A percentile compares a stretch with the other conserved stretches of the same genome.
These are phyloP conservation scores for Pterocles orientalis DNA, from an alignment of 2,113 vertebrate species.

Conservation along the genomic window DNA sequence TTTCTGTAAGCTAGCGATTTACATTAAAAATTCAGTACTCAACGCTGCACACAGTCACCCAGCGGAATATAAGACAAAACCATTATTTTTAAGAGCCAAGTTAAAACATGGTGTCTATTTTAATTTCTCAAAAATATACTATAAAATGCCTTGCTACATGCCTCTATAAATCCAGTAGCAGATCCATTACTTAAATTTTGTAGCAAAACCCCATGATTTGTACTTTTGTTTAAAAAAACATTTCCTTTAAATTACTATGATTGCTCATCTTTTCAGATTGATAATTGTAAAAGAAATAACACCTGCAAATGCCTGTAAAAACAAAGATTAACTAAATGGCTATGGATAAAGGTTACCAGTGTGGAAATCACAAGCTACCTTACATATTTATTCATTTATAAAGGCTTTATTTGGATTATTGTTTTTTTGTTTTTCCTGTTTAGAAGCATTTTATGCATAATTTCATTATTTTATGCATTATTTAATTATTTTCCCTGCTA, in stretches of 20 bases:
- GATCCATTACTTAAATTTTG: background rate
- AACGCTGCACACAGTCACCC: background rate
- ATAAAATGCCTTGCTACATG: background rate
- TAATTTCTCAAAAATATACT: background rate
- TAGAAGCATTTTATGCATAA: background rate
- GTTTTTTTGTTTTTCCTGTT: background rate
- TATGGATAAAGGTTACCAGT: background rate
- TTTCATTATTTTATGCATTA: background rate
- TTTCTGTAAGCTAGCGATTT: background rate
- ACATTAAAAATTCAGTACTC: slow-evolving; percentile 29
- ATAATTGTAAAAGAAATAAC: background rate
- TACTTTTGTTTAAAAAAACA: background rate
- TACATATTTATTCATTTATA: background rate
- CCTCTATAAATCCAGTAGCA: background rate
- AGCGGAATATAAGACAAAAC: background rate
- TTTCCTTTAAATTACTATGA: background rate
- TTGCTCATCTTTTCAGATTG: background rate
- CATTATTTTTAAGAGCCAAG: background rate
- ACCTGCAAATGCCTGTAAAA: background rate
- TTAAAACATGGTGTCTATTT: background rate
- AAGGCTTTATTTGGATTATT: background rate
- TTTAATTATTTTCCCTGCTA: background rate
- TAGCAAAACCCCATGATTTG: background rate
- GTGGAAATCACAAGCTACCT: background rate
- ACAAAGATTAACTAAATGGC: background rate